Base-by-base conservation (phyloP, 2,797 vertebrate species). In the Vespertilio murinus region DNA sequence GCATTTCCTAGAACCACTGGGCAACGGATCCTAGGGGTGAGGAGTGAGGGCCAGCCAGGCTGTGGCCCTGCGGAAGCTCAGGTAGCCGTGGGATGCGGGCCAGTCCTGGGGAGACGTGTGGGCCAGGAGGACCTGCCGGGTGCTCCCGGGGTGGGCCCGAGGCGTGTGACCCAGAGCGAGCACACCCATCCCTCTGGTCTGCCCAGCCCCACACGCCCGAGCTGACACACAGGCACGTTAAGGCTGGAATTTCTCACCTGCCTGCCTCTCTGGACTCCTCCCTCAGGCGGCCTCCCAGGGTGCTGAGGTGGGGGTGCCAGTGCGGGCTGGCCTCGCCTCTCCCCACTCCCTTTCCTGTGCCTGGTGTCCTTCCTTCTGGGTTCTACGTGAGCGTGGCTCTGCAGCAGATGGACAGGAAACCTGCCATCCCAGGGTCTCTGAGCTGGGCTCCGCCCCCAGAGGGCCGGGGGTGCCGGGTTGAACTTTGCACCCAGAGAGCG, bases 1-100 rank as follows among this genome's bases (percentile, higher is more conserved):
- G 22, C 47, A 23, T 86, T 94, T 96, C 87, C 87, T 83, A 92
- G 91, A 97, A 95, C 64, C 52, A 11, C 45, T 30, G 73, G 82
- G 47, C 64, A 54, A 16, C 0, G 18, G 86, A 38, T 81, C 23
- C 84, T 45, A 25, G 22, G 38, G 69, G 52, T 45, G 64, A 90
- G 28, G 45, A 59, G 33, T 2, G 0, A 47, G 54, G 54, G 52
- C 75, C 10, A 9, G 14, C 6, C 64, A 54, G 78, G 38, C 25
- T 28, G 13, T 64, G 0, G 0, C 33, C 47, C 17, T 1, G 4
- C 64, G 28, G 67, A 82, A n/a, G 23, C 7, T 64, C 25, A 0
- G 64, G 83, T 13, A n/a, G 80, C 84, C 42, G 23, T 17, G 59
- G 47, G 25, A 73, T 28, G 12, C 70, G 2, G 0, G 3, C 28